phyloP scores from a whole-genome alignment of 2,888 invertebrate genomes.

The Anorthoa munda region DNA sequence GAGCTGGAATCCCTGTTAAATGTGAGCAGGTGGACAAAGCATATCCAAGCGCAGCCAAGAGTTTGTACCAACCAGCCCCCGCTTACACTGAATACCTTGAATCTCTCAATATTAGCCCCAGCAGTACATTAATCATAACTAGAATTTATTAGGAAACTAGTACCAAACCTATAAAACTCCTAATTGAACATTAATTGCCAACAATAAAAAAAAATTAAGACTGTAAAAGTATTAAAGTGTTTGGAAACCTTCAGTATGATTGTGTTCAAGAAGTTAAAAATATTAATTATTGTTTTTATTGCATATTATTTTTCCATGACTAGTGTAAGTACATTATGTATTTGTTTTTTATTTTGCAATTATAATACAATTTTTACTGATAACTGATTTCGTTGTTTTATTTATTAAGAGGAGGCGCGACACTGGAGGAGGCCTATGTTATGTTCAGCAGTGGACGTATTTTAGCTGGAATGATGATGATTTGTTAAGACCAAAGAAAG shows the following conservation, averaged over 20 bases:
- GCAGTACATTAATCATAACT: conserved; percentile 76
- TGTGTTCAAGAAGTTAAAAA: conserved; percentile 46
- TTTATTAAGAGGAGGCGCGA: not conserved
- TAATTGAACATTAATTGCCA: conserved; percentile 55
- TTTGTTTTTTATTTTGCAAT: conserved; percentile 27
- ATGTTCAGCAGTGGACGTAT: too few species aligned
- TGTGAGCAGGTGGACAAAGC: conserved; percentile 95
- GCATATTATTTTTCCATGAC: conserved; percentile 37
- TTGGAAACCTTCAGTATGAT: conserved; percentile 37
- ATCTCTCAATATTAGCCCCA: conserved; percentile 81
- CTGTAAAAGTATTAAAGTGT: conserved; percentile 60
- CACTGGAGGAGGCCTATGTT: too few species aligned
- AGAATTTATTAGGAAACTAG: conserved; percentile 46
- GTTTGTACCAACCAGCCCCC: conserved; percentile 86
- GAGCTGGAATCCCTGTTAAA: conserved; percentile 93
- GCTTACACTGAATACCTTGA: conserved; percentile 79
- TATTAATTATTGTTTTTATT: conserved; percentile 53
- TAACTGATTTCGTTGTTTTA: not conserved
- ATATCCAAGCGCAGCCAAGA: conserved; percentile 93
- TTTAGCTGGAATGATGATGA: too few species aligned
- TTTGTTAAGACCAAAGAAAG: not conserved
- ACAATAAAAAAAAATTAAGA: conserved; percentile 48
- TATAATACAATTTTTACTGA: conserved; percentile 23
- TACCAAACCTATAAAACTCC: conserved; percentile 34
- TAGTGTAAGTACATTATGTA: conserved; percentile 55